Percentiles rank a stretch among this genome's conserved stretches.
phyloP scores from a whole-genome alignment of 2,113 vertebrate genomes.

The Noturus placidus region DNA sequence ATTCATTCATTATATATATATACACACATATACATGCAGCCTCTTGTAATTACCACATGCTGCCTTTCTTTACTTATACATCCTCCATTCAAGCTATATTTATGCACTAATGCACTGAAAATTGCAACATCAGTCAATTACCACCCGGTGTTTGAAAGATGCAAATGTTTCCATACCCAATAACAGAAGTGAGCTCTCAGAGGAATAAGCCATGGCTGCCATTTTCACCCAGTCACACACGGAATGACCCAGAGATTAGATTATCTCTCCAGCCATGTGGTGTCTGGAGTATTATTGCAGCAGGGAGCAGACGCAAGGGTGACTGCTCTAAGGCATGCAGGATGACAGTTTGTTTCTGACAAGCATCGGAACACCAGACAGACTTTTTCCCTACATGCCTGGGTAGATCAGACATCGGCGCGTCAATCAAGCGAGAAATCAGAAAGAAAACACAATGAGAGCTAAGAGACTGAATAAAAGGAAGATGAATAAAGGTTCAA shows the following conservation, averaged over 20 bases:
- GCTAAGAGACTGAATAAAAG: neutral
- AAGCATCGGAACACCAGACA: neutral
- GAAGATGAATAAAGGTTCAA: neutral
- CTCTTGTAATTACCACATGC: neutral
- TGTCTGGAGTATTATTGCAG: neutral
- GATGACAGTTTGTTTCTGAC: neutral
- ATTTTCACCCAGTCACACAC: conserved; percentile 5
- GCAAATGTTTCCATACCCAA: neutral
- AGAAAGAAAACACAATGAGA: neutral
- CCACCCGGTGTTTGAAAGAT: neutral
- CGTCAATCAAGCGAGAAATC: neutral
- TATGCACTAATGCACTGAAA: neutral
- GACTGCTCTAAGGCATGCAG: conserved; percentile 6
- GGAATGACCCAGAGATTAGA: neutral
- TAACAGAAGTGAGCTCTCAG: neutral
- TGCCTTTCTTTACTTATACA: neutral
- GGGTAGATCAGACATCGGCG: neutral
- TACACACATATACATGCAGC: neutral
- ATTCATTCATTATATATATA: neutral
- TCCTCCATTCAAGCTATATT: neutral
- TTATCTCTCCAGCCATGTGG: conserved; percentile 9
- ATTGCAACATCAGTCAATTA: neutral
- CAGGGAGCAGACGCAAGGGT: conserved; percentile 1
- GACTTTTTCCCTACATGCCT: neutral
- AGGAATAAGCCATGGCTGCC: neutral